These are phyloP conservation scores for Nasonia vitripennis DNA, from an alignment of 1,140 invertebrate genomes.

Conservation along the genomic window DNA sequence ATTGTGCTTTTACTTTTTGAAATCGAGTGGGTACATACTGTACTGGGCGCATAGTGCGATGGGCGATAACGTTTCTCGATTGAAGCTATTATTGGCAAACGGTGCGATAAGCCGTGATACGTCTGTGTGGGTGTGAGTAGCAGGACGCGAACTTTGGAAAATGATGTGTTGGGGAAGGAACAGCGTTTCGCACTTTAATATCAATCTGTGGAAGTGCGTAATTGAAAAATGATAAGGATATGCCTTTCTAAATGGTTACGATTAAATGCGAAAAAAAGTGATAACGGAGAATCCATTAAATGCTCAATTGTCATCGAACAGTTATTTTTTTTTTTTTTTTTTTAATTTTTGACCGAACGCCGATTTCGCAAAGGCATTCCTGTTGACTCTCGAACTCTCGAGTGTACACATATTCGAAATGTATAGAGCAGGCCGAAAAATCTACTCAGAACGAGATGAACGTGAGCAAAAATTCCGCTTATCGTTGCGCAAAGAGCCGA, in stretches of 20 bases:
- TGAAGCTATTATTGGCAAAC: neutral
- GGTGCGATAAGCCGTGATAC: neutral
- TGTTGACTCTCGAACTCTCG: slow-evolving; percentile 17
- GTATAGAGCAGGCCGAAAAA: neutral
- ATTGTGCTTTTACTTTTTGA: too few relatives aligned
- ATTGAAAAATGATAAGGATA: too few relatives aligned
- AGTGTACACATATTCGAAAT: neutral
- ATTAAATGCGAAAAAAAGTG: too few relatives aligned
- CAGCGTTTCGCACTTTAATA: too few relatives aligned
- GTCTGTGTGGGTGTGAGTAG: neutral
- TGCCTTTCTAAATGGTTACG: too few relatives aligned
- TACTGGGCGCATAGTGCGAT: too few relatives aligned
- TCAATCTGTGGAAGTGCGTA: too few relatives aligned
- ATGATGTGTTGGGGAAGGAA: neutral
- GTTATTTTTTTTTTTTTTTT: neutral
- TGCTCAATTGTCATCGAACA: too few relatives aligned
- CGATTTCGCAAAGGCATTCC: neutral
- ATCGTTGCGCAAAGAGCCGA: neutral
- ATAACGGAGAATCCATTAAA: too few relatives aligned
- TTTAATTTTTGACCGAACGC: neutral
- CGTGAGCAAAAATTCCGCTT: slow-evolving; percentile 21
- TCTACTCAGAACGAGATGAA: neutral
- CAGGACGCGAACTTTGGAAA: neutral
- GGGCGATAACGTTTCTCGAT: neutral
- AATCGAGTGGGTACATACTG: too few relatives aligned